Evolutionary conservation across 2,888 invertebrate species (phyloP).

Genomic region (Cheilosia impressa): DNA sequence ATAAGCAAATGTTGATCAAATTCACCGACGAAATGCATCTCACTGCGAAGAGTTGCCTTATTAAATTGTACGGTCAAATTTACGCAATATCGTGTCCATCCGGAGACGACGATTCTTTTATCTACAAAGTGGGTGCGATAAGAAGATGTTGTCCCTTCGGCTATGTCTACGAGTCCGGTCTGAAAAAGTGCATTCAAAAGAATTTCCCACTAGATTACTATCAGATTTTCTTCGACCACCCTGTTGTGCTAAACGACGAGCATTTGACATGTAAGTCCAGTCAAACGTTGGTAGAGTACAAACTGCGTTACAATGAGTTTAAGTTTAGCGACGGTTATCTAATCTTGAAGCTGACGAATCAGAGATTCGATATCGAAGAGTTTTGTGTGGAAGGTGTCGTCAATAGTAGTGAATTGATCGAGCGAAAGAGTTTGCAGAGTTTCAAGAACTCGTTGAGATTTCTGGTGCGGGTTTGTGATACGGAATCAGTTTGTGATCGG

Average conservation of each 20-base stretch:
- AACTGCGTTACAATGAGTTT: constrained; percentile 77
- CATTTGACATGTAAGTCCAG: constrained; percentile 77
- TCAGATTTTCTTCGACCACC: constrained; percentile 77
- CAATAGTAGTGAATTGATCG: constrained; percentile 49
- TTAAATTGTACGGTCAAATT: constrained; percentile 76
- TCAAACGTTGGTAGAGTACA: constrained; percentile 80
- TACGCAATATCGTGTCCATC: constrained; percentile 77
- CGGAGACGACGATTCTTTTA: constrained; percentile 37
- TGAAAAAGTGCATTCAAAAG: constrained; percentile 76
- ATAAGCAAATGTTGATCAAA: constrained; percentile 48
- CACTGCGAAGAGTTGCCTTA: constrained; percentile 75
- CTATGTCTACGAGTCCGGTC: constrained; percentile 77
- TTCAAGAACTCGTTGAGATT: constrained; percentile 63
- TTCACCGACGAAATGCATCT: constrained; percentile 45
- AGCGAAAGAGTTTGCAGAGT: constrained; percentile 48
- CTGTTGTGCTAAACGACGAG: constrained; percentile 79
- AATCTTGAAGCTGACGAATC: constrained; percentile 72
- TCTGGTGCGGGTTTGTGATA: constrained; percentile 79
- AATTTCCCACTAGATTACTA: constrained; percentile 77
- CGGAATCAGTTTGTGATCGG: constrained; percentile 76
- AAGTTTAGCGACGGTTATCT: constrained; percentile 76
- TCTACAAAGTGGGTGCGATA: constrained; percentile 77
- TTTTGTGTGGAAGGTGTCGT: constrained; percentile 81
- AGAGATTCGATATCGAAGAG: constrained; percentile 75
- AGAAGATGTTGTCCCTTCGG: constrained; percentile 81